Base-by-base conservation (phyloP, 2,888 invertebrate genomes). In the Rhyacophila evoluta region DNA sequence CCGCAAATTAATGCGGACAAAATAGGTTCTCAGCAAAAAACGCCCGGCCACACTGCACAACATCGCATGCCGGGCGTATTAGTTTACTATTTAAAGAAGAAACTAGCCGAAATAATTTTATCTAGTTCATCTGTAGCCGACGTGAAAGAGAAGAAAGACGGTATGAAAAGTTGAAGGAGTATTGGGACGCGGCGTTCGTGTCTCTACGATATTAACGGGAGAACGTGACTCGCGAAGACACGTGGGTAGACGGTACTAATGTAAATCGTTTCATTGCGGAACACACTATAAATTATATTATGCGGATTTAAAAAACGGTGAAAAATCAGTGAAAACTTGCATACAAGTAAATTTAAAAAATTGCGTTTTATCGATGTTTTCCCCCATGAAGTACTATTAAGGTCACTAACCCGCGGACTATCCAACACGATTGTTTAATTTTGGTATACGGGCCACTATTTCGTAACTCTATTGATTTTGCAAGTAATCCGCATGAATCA, bases 1-100 rank as follows among this genome's bases (percentile, higher is more conserved):
- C 55, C 55, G 55, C 55, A 55, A 55, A 55, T 55, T 55, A 55
- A 55, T 55, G 55, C 55, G 55, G 55, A 55, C 55, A 55, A 55
- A 55, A 55, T 55, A 55, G 55, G 55, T 55, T 55, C 55, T 55
- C 55, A 10, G 25, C 55, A 55, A 55, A 55, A 55, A 55, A 55
- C 19, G 19, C 55, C 19, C 55, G 19, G 15, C 55, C 55, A 55
- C 19, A 55, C 19, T 55, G 19, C 25, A 55, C 55, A 55, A 55
- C 25, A 55, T 55, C 55, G 55, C 55, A 19, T 55, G 39, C 15
- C 39, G n/a, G 39, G 12, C 15, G 12, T 55, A 25, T 55, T 25
- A 10, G 25, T 55, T 55, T 55, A 55, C 55, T 55, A 55, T 55
- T 55, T 55, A 19, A 55, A 55, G 55, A 55, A 19, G 55, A 55